Conservation (phyloP, 2,113 vertebrate genomes). For the Pseudorasbora parva region DNA sequence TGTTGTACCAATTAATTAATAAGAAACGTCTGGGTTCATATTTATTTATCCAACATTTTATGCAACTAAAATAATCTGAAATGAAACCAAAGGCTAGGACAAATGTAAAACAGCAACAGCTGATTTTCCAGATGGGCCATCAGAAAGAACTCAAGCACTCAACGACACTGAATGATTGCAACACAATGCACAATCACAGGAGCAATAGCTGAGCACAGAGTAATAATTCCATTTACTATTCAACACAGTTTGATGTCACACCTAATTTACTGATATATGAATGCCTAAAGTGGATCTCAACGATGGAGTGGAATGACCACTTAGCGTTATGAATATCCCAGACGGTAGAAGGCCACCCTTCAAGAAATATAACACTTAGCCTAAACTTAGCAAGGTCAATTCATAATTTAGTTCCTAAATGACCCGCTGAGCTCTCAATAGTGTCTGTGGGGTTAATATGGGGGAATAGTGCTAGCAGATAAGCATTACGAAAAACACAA, state of each 20-base stretch:
- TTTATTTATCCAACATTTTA: neutral
- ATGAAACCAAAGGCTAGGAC: conserved; percentile 16
- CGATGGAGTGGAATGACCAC: conserved; percentile 31
- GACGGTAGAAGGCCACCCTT: conserved; percentile 18
- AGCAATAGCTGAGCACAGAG: conserved; percentile 23
- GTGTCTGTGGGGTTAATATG: neutral
- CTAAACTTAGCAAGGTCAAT: neutral
- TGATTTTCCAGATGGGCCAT: conserved; percentile 25
- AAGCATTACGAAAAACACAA: conserved; percentile 1
- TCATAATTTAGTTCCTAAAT: neutral
- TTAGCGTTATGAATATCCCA: conserved; percentile 28
- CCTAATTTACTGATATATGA: conserved; percentile 26
- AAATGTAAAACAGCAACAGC: conserved; percentile 15
- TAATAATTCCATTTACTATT: conserved; percentile 11
- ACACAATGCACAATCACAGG: conserved; percentile 25
- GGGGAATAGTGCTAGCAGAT: neutral
- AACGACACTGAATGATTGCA: conserved; percentile 30
- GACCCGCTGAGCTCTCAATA: neutral
- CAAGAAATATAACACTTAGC: conserved; percentile 17
- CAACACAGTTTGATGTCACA: conserved; percentile 24
- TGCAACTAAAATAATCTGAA: neutral
- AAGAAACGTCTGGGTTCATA: neutral
- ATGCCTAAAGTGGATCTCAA: neutral
- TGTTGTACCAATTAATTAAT: neutral
- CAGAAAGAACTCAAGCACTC: conserved; percentile 17